Percentiles rank a stretch among this genome's conserved stretches.
These are phyloP conservation scores for Panagrolaimus sp. DNA, from an alignment of 1,140 invertebrate genomes.

Conservation along the genomic window DNA sequence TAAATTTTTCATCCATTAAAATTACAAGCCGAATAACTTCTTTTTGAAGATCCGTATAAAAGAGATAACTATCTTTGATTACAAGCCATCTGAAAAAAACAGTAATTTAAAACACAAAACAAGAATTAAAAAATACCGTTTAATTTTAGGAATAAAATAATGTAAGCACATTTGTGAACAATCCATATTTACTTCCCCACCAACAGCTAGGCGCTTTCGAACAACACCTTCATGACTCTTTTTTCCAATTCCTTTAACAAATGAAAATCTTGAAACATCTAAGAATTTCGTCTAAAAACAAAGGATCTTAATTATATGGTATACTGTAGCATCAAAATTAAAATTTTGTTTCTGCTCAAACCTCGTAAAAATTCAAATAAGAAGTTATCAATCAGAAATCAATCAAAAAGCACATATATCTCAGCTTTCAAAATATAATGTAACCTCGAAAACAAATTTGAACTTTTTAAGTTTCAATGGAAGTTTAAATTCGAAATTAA, in stretches of 20 bases:
- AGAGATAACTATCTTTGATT: slow-evolving; percentile 62
- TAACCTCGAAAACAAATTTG: too few relatives aligned
- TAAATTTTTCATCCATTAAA: slow-evolving; percentile 62
- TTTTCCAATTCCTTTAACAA: slow-evolving; percentile 60
- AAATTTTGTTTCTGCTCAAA: too few relatives aligned
- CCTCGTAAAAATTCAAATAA: too few relatives aligned
- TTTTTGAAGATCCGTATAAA: slow-evolving; percentile 61
- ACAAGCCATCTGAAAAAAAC: slow-evolving; percentile 60
- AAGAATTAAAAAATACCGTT: slow-evolving; percentile 33
- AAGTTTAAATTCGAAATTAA: too few relatives aligned
- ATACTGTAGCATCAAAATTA: too few relatives aligned
- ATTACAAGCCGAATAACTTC: slow-evolving; percentile 61
- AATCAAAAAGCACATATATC: too few relatives aligned
- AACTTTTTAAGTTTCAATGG: too few relatives aligned
- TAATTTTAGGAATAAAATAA: slow-evolving; percentile 51
- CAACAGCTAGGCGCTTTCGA: slow-evolving; percentile 61
- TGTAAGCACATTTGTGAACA: slow-evolving; percentile 58
- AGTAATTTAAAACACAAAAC: background rate
- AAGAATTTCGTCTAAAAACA: slow-evolving; percentile 62
- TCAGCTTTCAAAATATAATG: too few relatives aligned
- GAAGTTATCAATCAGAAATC: too few relatives aligned
- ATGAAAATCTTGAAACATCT: slow-evolving; percentile 62
- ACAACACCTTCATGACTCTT: slow-evolving; percentile 62
- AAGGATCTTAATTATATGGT: too few relatives aligned
- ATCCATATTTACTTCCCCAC: slow-evolving; percentile 58